These are phyloP conservation scores for Silurus asotus DNA, from an alignment of 2,113 vertebrate species.

Conservation along the genomic window DNA sequence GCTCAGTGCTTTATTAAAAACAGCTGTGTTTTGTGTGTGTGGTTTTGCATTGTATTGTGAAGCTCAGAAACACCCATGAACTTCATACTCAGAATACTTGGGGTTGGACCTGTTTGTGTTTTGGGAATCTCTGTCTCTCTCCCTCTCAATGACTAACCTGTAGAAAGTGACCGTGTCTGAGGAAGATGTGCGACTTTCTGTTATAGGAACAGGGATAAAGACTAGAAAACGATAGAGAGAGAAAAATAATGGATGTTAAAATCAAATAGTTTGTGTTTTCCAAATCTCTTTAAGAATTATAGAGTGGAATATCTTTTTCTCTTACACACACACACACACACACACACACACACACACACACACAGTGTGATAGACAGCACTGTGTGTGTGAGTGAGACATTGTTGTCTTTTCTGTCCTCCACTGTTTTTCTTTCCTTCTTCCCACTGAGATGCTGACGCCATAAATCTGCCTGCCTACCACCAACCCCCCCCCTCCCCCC, in stretches of 20 bases:
- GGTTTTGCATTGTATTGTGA: background rate
- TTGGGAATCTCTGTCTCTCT: background rate
- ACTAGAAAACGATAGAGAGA: no score
- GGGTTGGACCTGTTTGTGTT: background rate
- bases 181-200: background rate
- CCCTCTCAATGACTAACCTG: background rate
- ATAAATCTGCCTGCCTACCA: conserved; percentile 1
- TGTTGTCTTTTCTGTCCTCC: conserved; percentile 38
- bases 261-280: background rate
- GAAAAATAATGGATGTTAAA: background rate
- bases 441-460: conserved; percentile 14
- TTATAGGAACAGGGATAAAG: background rate
- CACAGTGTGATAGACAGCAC: background rate
- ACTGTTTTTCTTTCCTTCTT: conserved; percentile 51
- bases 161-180: background rate
- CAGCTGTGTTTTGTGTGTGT: conserved; percentile 63
- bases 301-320: background rate
- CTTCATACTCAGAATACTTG: conserved; percentile 75
- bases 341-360: background rate
- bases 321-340: background rate
- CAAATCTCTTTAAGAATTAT: background rate
- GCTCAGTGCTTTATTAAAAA: conserved; percentile 71
- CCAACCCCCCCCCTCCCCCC: no score
- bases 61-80: conserved; percentile 56
- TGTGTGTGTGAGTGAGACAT: background rate